Percentiles rank a stretch among this genome's conserved stretches.
phyloP scores from a whole-genome alignment of 2,113 vertebrate genomes.

The Dicerorhinus sumatrensis region DNA sequence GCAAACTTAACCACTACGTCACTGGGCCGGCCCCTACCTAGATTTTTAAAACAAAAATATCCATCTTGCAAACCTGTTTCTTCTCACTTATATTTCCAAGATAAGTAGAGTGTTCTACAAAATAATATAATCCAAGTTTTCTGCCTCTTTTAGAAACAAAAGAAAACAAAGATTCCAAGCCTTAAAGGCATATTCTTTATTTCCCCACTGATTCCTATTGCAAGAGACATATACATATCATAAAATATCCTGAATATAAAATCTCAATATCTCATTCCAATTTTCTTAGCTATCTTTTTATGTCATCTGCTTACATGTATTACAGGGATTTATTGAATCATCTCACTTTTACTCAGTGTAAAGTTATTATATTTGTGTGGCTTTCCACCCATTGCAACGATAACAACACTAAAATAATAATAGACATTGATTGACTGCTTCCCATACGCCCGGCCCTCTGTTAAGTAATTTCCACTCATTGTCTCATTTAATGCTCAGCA shows the following conservation, averaged over 20 bases:
- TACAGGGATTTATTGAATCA: not conserved
- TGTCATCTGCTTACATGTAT: not conserved
- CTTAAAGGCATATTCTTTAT: not conserved
- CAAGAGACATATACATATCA: not conserved
- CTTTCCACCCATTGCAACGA: not conserved
- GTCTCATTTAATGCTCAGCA: not conserved
- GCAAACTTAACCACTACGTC: too few relatives aligned
- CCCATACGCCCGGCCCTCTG: not conserved
- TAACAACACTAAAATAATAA: not conserved
- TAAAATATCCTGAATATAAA: constrained; percentile 16
- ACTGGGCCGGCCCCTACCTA: not conserved
- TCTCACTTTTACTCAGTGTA: not conserved
- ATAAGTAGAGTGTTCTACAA: not conserved
- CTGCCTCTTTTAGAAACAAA: constrained; percentile 35
- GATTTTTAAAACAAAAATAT: constrained; percentile 66
- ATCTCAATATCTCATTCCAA: not conserved
- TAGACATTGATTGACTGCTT: not conserved
- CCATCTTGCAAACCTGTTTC: constrained; percentile 41
- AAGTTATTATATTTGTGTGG: not conserved
- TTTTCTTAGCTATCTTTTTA: not conserved
- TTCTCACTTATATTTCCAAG: not conserved
- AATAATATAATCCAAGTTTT: not conserved
- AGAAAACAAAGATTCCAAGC: not conserved
- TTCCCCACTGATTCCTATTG: not conserved
- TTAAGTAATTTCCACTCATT: not conserved